Evolutionary conservation across 2,797 vertebrate genomes (phyloP), one percentile per base, ranked within the genome.

Genomic region (Sphaeramia orbicularis): DNA sequence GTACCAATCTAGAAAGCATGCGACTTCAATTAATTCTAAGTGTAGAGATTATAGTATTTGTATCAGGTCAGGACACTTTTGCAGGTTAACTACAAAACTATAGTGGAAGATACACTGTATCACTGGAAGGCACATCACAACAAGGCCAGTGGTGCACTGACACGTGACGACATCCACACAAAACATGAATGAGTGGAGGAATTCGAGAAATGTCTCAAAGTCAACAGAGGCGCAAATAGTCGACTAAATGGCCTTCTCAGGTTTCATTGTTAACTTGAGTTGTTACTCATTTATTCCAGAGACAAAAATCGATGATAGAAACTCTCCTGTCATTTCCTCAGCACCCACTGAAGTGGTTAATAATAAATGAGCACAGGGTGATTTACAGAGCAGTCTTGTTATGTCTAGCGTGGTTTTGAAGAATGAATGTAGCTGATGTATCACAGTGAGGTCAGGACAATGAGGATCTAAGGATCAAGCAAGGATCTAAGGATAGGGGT

Each of bases 251-350:
- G 65, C 54, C 76, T 82, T 51, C 85, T 78, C 66, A 27, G 73
- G 83, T 84, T 92, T 87, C 70, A 86, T 69, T 74, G 76, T 80
- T 92, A 90, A 92, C 86, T 61, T 27, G 53, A 74, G 58, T 37
- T 9, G 76, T 88, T 89, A 86, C 73, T 86, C 72, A 89, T 89
- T 87, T 69, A 89, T 88, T 86, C 56, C 48, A 55, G 47, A 41
- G 68, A 51, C 19, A 64, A 15, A 27, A 72, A 78, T 76, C 48
- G 76, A 76, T 78, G 53, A 74, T 54, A 7, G 24, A 24, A 47
- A 54, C 27, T 16, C n/a, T 50, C 24, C 38, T 38, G 35, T 51
- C 64, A 50, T 47, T 30, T 45, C 12, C 35, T 47, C 52, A 57
- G 24, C 10, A 11, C 51, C 62, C 52, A 61, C 48, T n/a, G 55